Evolutionary conservation across 1,140 invertebrate genomes (phyloP).

Genomic region (Hylaeus volcanicus): DNA sequence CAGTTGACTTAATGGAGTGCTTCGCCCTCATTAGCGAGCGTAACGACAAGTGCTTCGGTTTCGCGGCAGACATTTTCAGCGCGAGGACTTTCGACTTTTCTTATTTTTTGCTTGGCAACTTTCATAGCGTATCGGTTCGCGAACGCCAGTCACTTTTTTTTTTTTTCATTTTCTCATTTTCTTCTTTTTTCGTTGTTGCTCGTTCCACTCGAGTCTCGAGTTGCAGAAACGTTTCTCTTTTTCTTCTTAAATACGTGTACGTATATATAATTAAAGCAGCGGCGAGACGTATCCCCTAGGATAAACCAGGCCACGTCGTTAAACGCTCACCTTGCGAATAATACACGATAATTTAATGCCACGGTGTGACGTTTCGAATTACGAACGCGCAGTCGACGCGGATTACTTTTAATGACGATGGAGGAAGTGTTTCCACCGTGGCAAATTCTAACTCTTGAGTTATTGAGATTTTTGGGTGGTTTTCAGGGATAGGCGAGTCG

Average conservation of each 20-base stretch:
- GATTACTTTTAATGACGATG: constrained; percentile 41
- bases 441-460: neutral
- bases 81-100: constrained; percentile 45
- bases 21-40: constrained; percentile 64
- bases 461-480: neutral
- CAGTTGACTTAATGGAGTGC: constrained; percentile 68
- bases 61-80: constrained; percentile 51
- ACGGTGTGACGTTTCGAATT: constrained; percentile 22
- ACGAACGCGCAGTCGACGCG: constrained; percentile 3
- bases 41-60: constrained; percentile 60
- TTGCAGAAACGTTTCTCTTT: constrained; percentile 10
- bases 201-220: constrained; percentile 15
- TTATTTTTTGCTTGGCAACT: constrained; percentile 26
- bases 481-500: neutral
- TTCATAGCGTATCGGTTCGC: constrained; percentile 39
- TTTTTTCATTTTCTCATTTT: neutral
- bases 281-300: neutral
- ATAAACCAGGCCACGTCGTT: constrained; percentile 34
- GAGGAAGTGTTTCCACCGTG: neutral
- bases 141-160: neutral
- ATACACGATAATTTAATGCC: constrained; percentile 41
- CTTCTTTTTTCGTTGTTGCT: too few species aligned
- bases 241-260: neutral
- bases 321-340: constrained; percentile 22
- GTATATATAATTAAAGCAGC: constrained; percentile 27